Evolutionary conservation across 2,888 invertebrate species (phyloP), one percentile per base, ranked within the genome.

Genomic region (Oithona nana): DNA sequence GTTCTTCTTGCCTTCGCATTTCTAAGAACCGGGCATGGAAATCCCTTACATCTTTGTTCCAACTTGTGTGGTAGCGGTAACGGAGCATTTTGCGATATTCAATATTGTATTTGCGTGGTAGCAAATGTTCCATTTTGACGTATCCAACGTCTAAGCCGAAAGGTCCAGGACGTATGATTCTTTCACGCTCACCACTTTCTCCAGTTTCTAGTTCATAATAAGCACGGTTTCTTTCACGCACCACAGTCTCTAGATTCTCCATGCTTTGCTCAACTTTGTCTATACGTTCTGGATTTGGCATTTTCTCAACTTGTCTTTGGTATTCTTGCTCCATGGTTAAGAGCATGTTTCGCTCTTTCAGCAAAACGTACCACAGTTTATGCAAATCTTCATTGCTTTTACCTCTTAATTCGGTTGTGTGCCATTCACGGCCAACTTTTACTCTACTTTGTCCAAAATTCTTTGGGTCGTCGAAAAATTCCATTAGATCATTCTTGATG

Each of bases 301-400:
- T 88, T 4, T 83, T 66, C 71, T 80, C 76, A 66, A 75, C 74
- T 70, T 82, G 76, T 50, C 79, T 74, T 68, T 83, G 81, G 66
- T 66, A 59, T n/a, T 84, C 85, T 65, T 88, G 80, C 74, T 94
- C 88, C 95, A 97, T 94, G 1, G 97, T 95, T 66, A 89, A 74
- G 22, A 98, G 76, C 95, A 97, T 95, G 73, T 99, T 98, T 62
- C 84, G 79, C 75, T 99, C 98, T 75, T 97, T 99, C 61, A 95
- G 74, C 63, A 98, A 75, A 20, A 87, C 79, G 74, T 78, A 86
- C 97, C 98, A 98, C 64, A 98, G 75, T 76, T 97, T 94, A 72
- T 98, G 98, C 64, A 98, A 78, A 74, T 98, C 98, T 58, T 82
- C 77, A 72, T 94, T 97, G 56, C 90, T 90, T 74, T 97, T 98